phyloP scores from a whole-genome alignment of 2,888 invertebrate species.

The Aricia artaxerxes region DNA sequence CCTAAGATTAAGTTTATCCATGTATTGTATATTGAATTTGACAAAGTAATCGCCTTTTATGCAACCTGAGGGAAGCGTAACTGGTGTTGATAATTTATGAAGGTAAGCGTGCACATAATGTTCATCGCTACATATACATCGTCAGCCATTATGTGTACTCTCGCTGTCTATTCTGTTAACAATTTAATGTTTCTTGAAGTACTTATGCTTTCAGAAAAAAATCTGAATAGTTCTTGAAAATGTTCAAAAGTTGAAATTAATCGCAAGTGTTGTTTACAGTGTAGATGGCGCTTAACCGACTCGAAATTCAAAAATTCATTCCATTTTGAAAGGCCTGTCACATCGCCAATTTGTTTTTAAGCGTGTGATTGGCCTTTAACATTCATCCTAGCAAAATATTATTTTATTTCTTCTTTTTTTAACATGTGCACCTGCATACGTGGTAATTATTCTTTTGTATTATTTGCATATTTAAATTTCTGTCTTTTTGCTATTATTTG shows the following conservation, averaged over 20 bases:
- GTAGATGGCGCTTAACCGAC: conserved; percentile 11
- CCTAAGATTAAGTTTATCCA: conserved; percentile 67
- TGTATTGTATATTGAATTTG: conserved; percentile 73
- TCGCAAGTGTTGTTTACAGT: neutral
- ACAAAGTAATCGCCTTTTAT: conserved; percentile 78
- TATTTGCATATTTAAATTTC: neutral
- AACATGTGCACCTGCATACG: conserved; percentile 17
- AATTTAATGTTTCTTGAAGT: neutral
- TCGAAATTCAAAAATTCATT: conserved; percentile 12
- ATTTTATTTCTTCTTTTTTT: neutral
- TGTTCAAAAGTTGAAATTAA: neutral
- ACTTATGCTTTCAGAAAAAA: neutral
- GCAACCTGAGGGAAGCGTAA: conserved; percentile 79
- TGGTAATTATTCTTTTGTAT: conserved; percentile 9
- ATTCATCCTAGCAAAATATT: neutral
- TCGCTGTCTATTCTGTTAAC: conserved; percentile 9
- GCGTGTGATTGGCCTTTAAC: neutral
- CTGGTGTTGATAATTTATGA: conserved; percentile 76
- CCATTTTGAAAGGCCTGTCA: neutral
- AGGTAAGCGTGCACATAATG: conserved; percentile 79
- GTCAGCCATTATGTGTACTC: conserved; percentile 28
- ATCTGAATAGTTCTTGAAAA: neutral
- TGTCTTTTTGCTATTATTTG: neutral
- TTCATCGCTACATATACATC: conserved; percentile 38
- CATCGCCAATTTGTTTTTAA: neutral